Evolutionary conservation across 1,140 invertebrate species (phyloP).

Genomic region (Latrodectus geometricus): DNA sequence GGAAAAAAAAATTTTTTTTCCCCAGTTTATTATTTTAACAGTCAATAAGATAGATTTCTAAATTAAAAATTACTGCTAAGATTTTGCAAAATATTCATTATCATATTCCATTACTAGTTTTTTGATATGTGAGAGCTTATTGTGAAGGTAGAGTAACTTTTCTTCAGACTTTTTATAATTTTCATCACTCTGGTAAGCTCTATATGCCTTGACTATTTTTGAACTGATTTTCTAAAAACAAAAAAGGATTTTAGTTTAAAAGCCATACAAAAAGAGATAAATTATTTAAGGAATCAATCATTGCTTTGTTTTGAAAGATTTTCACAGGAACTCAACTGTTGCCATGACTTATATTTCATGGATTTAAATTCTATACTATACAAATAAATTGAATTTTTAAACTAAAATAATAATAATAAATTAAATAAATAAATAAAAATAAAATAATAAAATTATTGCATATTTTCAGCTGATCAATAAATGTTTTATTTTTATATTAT

Average conservation of each 20-base stretch:
- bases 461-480: no score
- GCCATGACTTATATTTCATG: no score
- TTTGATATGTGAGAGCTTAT: slow-evolving; percentile 91
- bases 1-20: neutral
- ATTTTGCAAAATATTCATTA: slow-evolving; percentile 38
- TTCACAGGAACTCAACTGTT: no score
- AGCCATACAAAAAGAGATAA: no score
- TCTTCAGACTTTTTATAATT: slow-evolving; percentile 79
- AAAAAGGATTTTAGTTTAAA: slow-evolving; percentile 1
- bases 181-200: slow-evolving; percentile 79
- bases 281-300: no score
- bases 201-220: slow-evolving; percentile 85
- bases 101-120: slow-evolving; percentile 86
- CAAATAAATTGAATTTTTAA: no score
- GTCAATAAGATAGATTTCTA: neutral
- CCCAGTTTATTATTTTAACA: neutral
- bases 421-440: no score
- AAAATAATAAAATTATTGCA: no score
- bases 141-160: slow-evolving; percentile 87
- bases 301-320: no score
- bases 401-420: no score
- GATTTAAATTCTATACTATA: no score
- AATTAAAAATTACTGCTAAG: slow-evolving; percentile 34
- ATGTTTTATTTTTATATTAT: no score
- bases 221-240: slow-evolving; percentile 76